A percentile compares a stretch with the other conserved stretches of the same genome.
These are phyloP conservation scores for Stenichneumon culpator DNA, from an alignment of 2,888 invertebrate species.

Conservation along the genomic window DNA sequence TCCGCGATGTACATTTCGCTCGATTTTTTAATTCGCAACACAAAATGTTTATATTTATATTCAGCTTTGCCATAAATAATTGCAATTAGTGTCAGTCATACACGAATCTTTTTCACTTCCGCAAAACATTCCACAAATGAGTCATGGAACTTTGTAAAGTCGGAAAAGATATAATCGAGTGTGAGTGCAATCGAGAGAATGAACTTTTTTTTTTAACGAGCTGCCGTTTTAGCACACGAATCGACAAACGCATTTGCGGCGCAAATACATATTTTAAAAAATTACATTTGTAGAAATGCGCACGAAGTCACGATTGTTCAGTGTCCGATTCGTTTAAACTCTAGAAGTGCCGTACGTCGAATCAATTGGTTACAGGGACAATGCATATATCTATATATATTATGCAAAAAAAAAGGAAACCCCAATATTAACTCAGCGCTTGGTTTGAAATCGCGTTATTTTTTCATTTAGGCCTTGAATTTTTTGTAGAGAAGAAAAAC, in stretches of 20 bases:
- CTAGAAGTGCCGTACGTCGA: not conserved
- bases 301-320: slow-evolving; percentile 44
- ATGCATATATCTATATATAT: slow-evolving; percentile 8
- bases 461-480: slow-evolving; percentile 28
- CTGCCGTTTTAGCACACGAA: slow-evolving; percentile 19
- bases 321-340: slow-evolving; percentile 33
- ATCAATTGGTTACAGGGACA: slow-evolving; percentile 3
- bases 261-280: not conserved
- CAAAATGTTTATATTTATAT: slow-evolving; percentile 53
- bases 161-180: slow-evolving; percentile 55
- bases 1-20: slow-evolving; percentile 9
- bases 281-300: slow-evolving; percentile 30
- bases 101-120: slow-evolving; percentile 8
- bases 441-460: not conserved
- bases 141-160: slow-evolving; percentile 45
- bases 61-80: slow-evolving; percentile 60
- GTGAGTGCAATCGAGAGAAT: slow-evolving; percentile 59
- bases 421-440: not conserved
- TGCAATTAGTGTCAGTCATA: slow-evolving; percentile 45
- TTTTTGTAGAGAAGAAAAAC: slow-evolving; percentile 12
- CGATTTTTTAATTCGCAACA: not conserved
- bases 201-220: slow-evolving; percentile 19
- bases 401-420: slow-evolving; percentile 10
- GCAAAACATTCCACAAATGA: slow-evolving; percentile 60
- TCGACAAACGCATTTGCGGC: slow-evolving; percentile 5